A percentile compares a stretch with the other conserved stretches of the same genome.
Conservation (phyloP, 2,797 vertebrate genomes). For the Chaunax sp. region DNA sequence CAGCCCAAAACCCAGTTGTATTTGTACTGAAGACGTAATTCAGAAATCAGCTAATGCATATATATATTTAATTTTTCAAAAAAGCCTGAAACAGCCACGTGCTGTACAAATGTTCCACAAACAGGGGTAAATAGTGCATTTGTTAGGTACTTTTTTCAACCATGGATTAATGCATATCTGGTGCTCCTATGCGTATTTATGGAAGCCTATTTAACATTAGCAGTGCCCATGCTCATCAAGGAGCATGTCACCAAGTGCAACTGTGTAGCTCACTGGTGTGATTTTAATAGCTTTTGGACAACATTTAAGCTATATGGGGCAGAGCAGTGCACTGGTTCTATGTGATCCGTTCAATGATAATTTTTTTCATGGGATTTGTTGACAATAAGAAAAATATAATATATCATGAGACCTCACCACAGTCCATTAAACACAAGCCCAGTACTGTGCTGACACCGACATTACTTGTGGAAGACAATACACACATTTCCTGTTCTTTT, state of each 20-base stretch:
- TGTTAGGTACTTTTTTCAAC: background rate
- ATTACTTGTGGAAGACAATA: constrained; percentile 52
- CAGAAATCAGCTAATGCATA: too few relatives aligned
- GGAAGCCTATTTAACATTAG: too few relatives aligned
- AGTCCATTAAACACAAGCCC: constrained; percentile 16
- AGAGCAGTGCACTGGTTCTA: too few relatives aligned
- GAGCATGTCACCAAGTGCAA: too few relatives aligned
- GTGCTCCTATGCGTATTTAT: background rate
- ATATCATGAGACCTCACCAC: background rate
- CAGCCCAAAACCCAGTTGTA: too few relatives aligned
- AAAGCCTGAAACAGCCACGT: too few relatives aligned
- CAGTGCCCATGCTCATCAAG: background rate
- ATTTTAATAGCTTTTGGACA: background rate
- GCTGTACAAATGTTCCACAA: too few relatives aligned
- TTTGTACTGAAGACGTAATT: too few relatives aligned
- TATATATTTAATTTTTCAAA: too few relatives aligned
- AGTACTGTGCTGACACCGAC: constrained; percentile 42
- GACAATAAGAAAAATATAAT: background rate
- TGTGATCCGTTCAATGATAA: background rate
- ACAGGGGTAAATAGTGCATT: too few relatives aligned
- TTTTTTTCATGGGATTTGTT: constrained; percentile 1
- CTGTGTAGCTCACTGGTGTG: background rate
- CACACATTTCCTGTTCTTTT: constrained; percentile 70
- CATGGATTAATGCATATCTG: background rate
- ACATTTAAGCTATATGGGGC: background rate